Evolutionary conservation across 2,113 vertebrate genomes (phyloP), one percentile per base, ranked within the genome.

Genomic region (Glaucidium brasilianum): DNA sequence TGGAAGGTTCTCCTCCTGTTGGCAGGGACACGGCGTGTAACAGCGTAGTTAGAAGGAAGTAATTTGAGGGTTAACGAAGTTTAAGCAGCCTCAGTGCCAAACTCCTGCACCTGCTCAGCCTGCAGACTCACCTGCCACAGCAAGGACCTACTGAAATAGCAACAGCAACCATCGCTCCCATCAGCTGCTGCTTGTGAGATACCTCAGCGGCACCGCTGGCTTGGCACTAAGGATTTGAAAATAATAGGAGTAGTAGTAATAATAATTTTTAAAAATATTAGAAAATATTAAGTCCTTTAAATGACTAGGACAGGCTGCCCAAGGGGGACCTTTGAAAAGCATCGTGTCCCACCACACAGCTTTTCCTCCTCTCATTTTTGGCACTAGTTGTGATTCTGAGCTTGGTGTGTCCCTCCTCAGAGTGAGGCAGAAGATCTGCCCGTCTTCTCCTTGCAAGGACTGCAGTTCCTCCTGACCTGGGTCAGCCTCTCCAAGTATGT

Each of bases 21-120:
- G 47, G 37, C 59, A 10, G 4, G 10, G 26, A 7, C n/a, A 4
- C 15, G 6, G 25, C 16, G 0, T 6, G 8, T 13, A 49, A 34
- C 13, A 19, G 6, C 11, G 5, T 45, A 6, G 34, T 9, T 15
- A 17, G 17, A 21, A 34, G 47, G 60, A 35, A n/a, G 26, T 29
- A 14, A 21, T 12, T 19, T 16, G 47, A 52, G 41, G 21, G 29
- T 41, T 25, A 25, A 25, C 15, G 17, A 25, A 41, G 35, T 45
- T 83, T 23, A 25, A 18, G 7, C 60, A 26, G 13, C 21, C 23
- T 49, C 35, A 45, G 55, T 43, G n/a, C 47, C 74, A 27, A 50
- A 30, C 9, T 22, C 3, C 16, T n/a, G 12, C 22, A 21, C 14
- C 39, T 16, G 8, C 3, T 19, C 49, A 47, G 66, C 27, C 11